phyloP scores from a whole-genome alignment of 2,113 vertebrate genomes.

The Malaclemys terrapin region DNA sequence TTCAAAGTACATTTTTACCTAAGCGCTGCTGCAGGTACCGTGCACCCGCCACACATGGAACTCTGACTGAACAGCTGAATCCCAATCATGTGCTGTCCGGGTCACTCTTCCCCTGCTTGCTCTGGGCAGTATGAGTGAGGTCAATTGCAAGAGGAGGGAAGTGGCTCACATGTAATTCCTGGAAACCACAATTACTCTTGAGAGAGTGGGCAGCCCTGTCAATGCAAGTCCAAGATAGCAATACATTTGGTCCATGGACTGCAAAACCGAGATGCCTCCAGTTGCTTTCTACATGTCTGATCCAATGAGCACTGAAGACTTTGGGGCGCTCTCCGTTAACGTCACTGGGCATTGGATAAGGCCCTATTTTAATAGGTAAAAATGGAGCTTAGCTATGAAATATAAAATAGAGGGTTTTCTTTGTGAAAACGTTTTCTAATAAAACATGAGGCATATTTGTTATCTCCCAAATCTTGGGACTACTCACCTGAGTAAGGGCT shows the following conservation, averaged over 20 bases:
- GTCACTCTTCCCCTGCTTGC: not conserved
- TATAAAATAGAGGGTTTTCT: not conserved
- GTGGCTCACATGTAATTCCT: not conserved
- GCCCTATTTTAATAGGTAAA: not conserved
- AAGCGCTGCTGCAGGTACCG: rapidly evolving
- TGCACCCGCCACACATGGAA: not conserved
- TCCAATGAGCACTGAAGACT: not conserved
- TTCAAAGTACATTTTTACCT: not conserved
- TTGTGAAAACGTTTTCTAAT: not conserved
- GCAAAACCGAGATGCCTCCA: not conserved
- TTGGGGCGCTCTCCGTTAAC: not conserved
- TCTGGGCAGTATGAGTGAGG: not conserved
- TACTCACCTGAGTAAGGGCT: not conserved
- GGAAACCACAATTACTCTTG: not conserved
- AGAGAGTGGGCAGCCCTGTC: not conserved
- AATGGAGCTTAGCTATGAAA: not conserved
- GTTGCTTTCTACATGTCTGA: not conserved
- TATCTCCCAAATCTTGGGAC: not conserved
- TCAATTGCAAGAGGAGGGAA: not conserved
- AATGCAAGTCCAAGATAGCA: not conserved
- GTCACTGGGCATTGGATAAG: not conserved
- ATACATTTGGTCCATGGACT: not conserved
- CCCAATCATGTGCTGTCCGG: no score
- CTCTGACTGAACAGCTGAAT: no score
- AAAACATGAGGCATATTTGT: not conserved